Evolutionary conservation across 2,797 vertebrate species (phyloP), one percentile per base, ranked within the genome.

Genomic region (Lepilemur ruficaudatus): DNA sequence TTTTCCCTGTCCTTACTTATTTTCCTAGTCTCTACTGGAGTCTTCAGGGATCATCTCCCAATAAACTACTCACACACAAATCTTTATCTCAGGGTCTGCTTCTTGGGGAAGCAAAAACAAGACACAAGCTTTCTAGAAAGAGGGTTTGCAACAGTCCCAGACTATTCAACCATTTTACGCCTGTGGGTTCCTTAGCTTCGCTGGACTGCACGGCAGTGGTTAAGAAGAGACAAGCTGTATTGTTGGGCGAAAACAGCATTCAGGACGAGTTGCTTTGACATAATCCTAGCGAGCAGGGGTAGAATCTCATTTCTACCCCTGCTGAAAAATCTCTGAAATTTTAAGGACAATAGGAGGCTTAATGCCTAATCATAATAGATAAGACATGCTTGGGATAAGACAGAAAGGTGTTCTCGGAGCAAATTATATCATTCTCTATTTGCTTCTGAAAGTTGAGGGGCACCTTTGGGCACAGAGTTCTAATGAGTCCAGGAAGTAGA

Each of bases 331-430:
- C n/a, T n/a, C n/a, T 97, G 94, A 98, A 97, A 97, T 96, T 97
- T 98, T 97, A 91, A 98, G 93, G 97, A 91, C 96, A 89, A 89
- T 86, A 88, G 94, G 89, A 83, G 0, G 57, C 93, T 94, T 96
- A 96, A 93, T 80, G 97, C 96, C 93, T 97, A 96, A 98, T 97
- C 96, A 89, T 79, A 97, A 93, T 93, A 96, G 95, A 94, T 90
- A 97, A 97, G 97, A 98, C 97, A 98, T 93, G 96, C 93, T 93
- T 65, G 1, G 28, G 95, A 97, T 97, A 72, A 98, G 93, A 97
- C 97, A 83, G 96, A 95, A 96, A 97, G 96, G 97, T 97, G 97
- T 98, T 97, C 95, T 97, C 91, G 63, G 93, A 96, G 95, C 9
- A 32, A 96, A 96, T 96, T 65, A 89, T 94, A 97, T 97, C 98